Base-by-base conservation (phyloP, 2,797 vertebrate genomes). In the Nannoperca australis region DNA sequence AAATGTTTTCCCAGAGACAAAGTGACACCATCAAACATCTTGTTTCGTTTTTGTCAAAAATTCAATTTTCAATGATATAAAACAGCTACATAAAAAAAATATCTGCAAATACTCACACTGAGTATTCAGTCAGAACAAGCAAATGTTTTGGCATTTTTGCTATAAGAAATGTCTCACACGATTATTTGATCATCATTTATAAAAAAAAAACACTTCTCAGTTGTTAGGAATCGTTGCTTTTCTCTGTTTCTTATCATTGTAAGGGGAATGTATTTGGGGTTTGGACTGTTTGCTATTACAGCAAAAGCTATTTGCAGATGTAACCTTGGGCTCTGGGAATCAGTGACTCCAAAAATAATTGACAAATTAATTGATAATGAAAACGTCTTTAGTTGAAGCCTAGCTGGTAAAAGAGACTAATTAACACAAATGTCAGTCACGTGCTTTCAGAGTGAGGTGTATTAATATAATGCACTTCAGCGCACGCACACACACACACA, bases 361-460 rank as follows among this genome's bases (percentile, higher is more conserved):
- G 36, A 62, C 30, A 77, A 60, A 79, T 72, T 15, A 72, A 73
- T 20, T 59, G 22, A 63, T 56, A 12, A 50, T 38, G 6, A 78
- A 81, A 80, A n/a, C 34, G 53, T 54, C 27, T 68, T 71, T 54
- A 18, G 3, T 40, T 58, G 7, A 53, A 78, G 30, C 17, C 10
- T 24, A 32, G 38, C 22, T 68, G 27, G 7, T 72, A 74, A 64
- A 56, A 24, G 18, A 53, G 36, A 53, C 24, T 12, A n/a, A 74
- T 40, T 78, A 40, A 8, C 30, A 53, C 14, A 75, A 49, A 38
- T 34, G 20, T 42, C 62, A 77, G 55, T 59, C 32, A 44, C 13
- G 32, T 18, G 59, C 34, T 55, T 75, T 70, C 24, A 55, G 50
- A 49, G 2, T 30, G 32, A 53, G 32, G 30, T 70, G 38, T 55